These are phyloP conservation scores for Apis cerana DNA, from an alignment of 1,140 invertebrate species.

Conservation along the genomic window DNA sequence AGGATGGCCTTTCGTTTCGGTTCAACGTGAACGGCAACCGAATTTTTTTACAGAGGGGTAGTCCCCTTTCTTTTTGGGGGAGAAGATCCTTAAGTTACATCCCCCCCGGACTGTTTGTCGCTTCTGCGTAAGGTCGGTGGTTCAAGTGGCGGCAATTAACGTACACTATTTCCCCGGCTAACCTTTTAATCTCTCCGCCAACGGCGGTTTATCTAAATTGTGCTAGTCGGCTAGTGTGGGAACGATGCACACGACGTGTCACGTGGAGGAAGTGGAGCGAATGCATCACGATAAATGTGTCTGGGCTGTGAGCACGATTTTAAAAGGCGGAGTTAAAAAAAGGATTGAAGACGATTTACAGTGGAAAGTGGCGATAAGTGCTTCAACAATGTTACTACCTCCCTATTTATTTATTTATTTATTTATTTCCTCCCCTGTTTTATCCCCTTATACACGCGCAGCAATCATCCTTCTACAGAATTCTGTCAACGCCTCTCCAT, in stretches of 20 bases:
- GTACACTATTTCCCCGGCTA: constrained; percentile 49
- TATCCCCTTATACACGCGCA: not conserved
- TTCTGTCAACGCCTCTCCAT: not conserved
- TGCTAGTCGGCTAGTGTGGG: constrained; percentile 45
- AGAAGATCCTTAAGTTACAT: not conserved
- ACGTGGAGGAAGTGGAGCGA: constrained; percentile 39
- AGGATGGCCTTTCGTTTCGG: not conserved
- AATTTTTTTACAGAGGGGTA: not conserved
- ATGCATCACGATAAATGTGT: constrained; percentile 50
- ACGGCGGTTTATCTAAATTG: constrained; percentile 52
- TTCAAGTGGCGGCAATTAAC: constrained; percentile 58
- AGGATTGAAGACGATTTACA: constrained; percentile 50
- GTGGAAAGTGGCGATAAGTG: constrained; percentile 33
- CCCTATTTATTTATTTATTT: not conserved
- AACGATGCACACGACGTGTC: constrained; percentile 43
- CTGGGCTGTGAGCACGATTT: constrained; percentile 33
- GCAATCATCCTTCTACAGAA: not conserved
- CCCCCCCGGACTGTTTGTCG: constrained; percentile 8
- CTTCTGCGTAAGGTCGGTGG: constrained; percentile 42
- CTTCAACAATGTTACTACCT: not conserved
- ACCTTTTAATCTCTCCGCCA: constrained; percentile 55
- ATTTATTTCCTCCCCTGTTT: not conserved
- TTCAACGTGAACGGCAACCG: not conserved
- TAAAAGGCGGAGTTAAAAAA: constrained; percentile 43
- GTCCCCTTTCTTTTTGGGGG: not conserved